phyloP scores from a whole-genome alignment of 23 tunicate genomes.

The Phallusia fumigata region DNA sequence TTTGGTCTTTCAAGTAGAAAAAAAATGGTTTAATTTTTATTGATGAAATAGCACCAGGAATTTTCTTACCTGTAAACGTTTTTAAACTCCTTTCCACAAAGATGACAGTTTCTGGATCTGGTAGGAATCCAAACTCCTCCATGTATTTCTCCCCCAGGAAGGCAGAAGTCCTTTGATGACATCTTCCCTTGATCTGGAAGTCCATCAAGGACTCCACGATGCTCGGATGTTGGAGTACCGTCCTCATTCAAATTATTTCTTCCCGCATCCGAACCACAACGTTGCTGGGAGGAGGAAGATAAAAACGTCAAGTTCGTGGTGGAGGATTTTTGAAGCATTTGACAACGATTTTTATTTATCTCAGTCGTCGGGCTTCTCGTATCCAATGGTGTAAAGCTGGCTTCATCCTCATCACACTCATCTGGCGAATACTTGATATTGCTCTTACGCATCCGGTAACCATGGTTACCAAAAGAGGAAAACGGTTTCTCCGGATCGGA shows the following conservation, averaged over 20 bases:
- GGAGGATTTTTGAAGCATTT: background rate
- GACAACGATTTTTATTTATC: background rate
- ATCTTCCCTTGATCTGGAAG: background rate
- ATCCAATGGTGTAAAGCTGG: background rate
- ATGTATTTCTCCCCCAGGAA: conserved; percentile 86
- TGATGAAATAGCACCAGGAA: background rate
- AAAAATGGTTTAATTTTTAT: too few relatives aligned
- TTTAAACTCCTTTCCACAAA: conserved; percentile 93
- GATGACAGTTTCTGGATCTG: conserved; percentile 84
- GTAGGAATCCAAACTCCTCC: conserved; percentile 99
- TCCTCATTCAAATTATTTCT: background rate
- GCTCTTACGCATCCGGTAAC: background rate
- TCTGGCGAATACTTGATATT: background rate
- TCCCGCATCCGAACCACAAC: background rate
- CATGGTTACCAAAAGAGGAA: conserved; percentile 13
- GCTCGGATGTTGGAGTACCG: background rate
- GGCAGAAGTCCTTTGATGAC: background rate
- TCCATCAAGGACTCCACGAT: background rate
- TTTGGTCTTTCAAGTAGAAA: too few relatives aligned
- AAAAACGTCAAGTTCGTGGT: background rate
- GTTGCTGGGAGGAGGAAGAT: background rate
- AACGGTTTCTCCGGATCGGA: conserved; percentile 52
- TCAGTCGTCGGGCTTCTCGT: background rate
- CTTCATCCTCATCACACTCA: background rate
- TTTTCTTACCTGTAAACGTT: conserved; percentile 88